Conservation (phyloP, 2,888 invertebrate species). For the Griposia aprilina region DNA sequence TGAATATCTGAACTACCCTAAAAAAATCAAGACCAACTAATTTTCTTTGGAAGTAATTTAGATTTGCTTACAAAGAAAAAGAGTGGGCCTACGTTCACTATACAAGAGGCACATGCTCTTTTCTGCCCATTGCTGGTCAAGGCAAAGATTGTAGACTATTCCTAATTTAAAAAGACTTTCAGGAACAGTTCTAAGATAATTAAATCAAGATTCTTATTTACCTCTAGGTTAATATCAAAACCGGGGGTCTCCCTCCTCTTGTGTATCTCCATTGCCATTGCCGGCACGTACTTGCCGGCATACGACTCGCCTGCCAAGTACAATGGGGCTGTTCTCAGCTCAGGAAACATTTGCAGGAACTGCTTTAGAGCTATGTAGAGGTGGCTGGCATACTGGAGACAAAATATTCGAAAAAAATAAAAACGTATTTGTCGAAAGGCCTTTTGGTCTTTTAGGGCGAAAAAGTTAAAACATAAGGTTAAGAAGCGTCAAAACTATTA, state of each 20-base stretch:
- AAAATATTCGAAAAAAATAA: neutral
- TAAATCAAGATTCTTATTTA: constrained; percentile 51
- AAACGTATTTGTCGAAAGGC: too few species aligned
- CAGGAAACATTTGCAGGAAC: constrained; percentile 91
- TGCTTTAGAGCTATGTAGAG: constrained; percentile 90
- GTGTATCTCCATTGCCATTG: constrained; percentile 90
- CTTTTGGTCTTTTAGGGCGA: neutral
- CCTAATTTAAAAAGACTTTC: neutral
- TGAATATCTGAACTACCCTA: neutral
- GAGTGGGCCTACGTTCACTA: neutral
- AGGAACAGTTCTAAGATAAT: neutral
- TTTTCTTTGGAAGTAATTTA: neutral
- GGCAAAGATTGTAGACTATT: neutral
- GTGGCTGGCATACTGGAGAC: constrained; percentile 87
- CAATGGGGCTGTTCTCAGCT: constrained; percentile 89
- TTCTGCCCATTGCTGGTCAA: neutral
- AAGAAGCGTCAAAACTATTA: neutral
- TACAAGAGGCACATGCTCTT: neutral
- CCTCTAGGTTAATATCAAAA: constrained; percentile 85
- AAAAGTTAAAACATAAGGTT: neutral
- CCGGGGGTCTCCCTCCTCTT: constrained; percentile 74
- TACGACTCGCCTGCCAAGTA: constrained; percentile 93
- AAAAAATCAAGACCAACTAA: neutral
- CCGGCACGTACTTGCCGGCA: constrained; percentile 91
- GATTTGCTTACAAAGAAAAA: neutral